Percentiles rank a stretch among this genome's conserved stretches.
These are phyloP conservation scores for Cyclophora punctaria DNA, from an alignment of 2,888 invertebrate genomes.

Conservation along the genomic window DNA sequence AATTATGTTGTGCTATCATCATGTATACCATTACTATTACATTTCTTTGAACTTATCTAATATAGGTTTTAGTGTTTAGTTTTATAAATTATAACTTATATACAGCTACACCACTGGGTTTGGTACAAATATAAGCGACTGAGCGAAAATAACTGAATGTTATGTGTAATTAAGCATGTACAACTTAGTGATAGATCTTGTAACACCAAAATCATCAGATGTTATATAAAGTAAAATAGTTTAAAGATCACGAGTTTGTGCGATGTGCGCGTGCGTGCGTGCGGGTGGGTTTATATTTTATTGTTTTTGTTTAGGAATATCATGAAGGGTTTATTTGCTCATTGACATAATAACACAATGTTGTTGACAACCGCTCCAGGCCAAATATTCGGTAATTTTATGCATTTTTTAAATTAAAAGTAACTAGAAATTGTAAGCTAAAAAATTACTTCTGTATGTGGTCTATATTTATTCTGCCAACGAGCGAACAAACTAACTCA, in stretches of 20 bases:
- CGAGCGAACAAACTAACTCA: no score
- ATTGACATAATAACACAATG: no score
- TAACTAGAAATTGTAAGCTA: no score
- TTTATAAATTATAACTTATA: slow-evolving; percentile 3
- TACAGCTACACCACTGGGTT: slow-evolving; percentile 6
- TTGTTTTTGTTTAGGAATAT: slow-evolving; percentile 1
- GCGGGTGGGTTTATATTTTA: slow-evolving; percentile 2
- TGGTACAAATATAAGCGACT: slow-evolving; percentile 4
- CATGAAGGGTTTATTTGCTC: no score
- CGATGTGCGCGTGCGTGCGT: slow-evolving; percentile 10
- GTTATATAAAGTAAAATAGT: slow-evolving; percentile 7
- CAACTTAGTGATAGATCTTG: slow-evolving; percentile 13
- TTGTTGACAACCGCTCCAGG: no score
- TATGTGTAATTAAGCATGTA: slow-evolving; percentile 9
- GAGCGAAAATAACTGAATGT: slow-evolving; percentile 13
- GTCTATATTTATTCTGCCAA: no score
- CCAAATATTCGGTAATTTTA: no score
- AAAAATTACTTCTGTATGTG: no score
- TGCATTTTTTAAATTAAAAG: no score
- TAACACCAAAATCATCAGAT: slow-evolving; percentile 19
- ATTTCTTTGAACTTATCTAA: background rate
- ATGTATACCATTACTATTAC: background rate
- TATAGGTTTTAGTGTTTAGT: no score
- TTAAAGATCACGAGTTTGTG: no score
- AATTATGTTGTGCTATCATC: slow-evolving; percentile 2